These are phyloP conservation scores for Gonatopus flavifemur DNA, from an alignment of 1,140 invertebrate genomes.

Conservation along the genomic window DNA sequence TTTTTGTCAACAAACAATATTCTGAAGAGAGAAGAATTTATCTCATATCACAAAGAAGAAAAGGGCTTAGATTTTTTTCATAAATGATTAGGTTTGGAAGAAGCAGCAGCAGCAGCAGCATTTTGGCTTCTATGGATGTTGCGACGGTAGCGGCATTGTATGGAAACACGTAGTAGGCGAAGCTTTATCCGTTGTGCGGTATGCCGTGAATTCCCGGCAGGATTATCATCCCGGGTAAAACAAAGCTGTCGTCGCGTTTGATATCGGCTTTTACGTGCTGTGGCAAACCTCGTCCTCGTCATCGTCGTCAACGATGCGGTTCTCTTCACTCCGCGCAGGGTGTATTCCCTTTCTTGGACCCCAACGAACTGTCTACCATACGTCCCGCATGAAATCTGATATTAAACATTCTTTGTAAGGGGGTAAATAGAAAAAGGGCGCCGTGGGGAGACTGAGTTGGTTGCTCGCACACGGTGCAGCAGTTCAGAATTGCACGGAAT, in stretches of 20 bases:
- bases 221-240: constrained; percentile 50
- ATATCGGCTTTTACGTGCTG: constrained; percentile 49
- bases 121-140: no score
- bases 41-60: background rate
- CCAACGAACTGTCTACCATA: constrained; percentile 13
- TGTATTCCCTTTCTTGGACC: no score
- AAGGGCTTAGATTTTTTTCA: no score
- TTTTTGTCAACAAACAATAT: background rate
- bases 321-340: no score
- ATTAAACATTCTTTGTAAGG: constrained; percentile 54
- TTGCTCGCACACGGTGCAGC: no score
- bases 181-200: constrained; percentile 13
- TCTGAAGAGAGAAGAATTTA: background rate
- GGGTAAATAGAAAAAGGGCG: constrained; percentile 39
- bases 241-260: constrained; percentile 56
- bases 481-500: no score
- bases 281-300: constrained; percentile 9
- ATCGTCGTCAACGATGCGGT: no score
- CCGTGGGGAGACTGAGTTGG: constrained; percentile 25
- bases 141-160: no score
- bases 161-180: no score
- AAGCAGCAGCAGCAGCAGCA: background rate
- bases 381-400: constrained; percentile 52
- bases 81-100: background rate
- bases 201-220: constrained; percentile 44